These are phyloP conservation scores for Brachyalestes nurse DNA, from an alignment of 2,797 vertebrate species.

Conservation along the genomic window DNA sequence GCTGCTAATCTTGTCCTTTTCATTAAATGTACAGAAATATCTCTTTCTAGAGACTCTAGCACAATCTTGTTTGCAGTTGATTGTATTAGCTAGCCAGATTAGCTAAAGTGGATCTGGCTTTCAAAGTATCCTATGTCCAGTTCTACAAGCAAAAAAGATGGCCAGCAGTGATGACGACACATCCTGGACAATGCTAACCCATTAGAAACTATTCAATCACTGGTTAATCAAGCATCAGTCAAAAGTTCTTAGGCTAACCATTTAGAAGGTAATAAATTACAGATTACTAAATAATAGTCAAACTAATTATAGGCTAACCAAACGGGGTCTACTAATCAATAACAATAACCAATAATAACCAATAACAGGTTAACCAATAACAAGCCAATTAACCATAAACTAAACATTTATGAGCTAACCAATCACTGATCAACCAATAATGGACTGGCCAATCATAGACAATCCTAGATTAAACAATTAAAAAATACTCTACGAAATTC, in stretches of 20 bases:
- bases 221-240: background rate
- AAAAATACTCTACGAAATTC: too few relatives aligned
- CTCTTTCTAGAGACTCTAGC: background rate
- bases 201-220: background rate
- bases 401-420: background rate
- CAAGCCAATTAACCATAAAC: too few relatives aligned
- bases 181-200: background rate
- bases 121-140: background rate
- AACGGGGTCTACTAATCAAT: too few relatives aligned
- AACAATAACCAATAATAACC: too few relatives aligned
- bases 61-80: background rate
- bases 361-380: too few relatives aligned
- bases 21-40: background rate
- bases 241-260: background rate
- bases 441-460: background rate
- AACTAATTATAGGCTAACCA: too few relatives aligned
- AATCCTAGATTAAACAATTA: too few relatives aligned
- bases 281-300: too few relatives aligned
- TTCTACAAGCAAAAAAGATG: background rate
- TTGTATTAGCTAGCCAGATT: background rate
- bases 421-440: background rate
- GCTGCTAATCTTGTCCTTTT: background rate
- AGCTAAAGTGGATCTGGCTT: background rate
- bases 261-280: background rate
- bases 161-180: background rate